phyloP scores from a whole-genome alignment of 2,888 invertebrate species.

The Brachyptera risi region DNA sequence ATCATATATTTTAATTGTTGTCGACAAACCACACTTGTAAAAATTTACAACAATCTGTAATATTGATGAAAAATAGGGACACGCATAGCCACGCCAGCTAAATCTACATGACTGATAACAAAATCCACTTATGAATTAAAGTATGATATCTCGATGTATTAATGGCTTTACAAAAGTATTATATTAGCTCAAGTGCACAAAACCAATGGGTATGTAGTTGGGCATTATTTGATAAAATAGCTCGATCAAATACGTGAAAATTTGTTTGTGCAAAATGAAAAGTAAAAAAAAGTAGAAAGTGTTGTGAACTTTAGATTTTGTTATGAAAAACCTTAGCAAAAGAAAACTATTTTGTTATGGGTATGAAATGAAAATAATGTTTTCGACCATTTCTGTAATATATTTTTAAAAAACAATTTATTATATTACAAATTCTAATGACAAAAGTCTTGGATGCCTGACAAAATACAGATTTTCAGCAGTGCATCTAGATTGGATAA shows the following conservation, averaged over 20 bases:
- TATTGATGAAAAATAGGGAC: constrained; percentile 23
- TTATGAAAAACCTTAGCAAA: constrained; percentile 8
- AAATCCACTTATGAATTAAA: constrained; percentile 25
- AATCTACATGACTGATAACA: constrained; percentile 28
- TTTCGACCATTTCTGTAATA: too few species aligned
- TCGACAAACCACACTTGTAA: constrained; percentile 31
- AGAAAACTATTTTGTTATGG: too few species aligned
- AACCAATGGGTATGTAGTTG: constrained; percentile 26
- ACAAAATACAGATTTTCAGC: too few species aligned
- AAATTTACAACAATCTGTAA: constrained; percentile 26
- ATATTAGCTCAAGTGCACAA: constrained; percentile 28
- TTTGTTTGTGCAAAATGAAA: too few species aligned
- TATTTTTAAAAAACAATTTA: too few species aligned
- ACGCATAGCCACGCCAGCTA: constrained; percentile 26
- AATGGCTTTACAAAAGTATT: constrained; percentile 30
- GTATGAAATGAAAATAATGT: too few species aligned
- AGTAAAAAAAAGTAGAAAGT: too few species aligned
- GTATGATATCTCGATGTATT: constrained; percentile 29
- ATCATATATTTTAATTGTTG: constrained; percentile 32
- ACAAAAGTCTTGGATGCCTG: too few species aligned
- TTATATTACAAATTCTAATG: too few species aligned
- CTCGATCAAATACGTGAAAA: constrained; percentile 15
- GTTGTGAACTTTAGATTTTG: too few species aligned
- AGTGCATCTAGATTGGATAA: too few species aligned
- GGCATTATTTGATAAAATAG: constrained; percentile 24